phyloP scores from a whole-genome alignment of 1,140 invertebrate species.

The Diprion similis region DNA sequence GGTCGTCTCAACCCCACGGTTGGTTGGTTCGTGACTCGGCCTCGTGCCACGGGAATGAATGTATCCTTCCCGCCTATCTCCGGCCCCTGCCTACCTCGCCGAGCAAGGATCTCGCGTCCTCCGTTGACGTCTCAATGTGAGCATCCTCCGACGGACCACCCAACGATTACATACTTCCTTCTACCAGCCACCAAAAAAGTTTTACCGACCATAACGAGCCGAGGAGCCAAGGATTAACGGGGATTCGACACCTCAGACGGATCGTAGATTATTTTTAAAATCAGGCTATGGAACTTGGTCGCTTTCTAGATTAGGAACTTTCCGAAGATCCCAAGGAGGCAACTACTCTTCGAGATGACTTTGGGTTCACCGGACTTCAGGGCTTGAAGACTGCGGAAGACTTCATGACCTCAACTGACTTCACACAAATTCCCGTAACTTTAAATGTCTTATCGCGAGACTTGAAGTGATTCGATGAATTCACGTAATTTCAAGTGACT shows the following conservation, averaged over 20 bases:
- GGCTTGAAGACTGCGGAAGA: too few species aligned
- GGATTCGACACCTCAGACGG: constrained; percentile 16
- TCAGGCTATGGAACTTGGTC: not conserved
- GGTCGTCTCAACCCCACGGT: not conserved
- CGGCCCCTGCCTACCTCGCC: not conserved
- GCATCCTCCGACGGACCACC: constrained; percentile 41
- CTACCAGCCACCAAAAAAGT: constrained; percentile 28
- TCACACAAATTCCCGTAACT: too few species aligned
- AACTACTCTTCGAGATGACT: not conserved
- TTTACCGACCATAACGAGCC: not conserved
- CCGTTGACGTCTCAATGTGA: constrained; percentile 43
- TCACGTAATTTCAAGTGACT: too few species aligned
- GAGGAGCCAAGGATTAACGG: not conserved
- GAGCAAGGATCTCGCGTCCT: constrained; percentile 1
- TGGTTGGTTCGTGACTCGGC: constrained; percentile 8
- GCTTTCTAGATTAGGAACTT: constrained; percentile 29
- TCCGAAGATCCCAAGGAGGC: not conserved
- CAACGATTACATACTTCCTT: constrained; percentile 36
- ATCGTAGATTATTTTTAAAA: not conserved
- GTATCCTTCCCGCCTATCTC: constrained; percentile 4
- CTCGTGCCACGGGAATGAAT: constrained; percentile 4
- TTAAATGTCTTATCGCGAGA: too few species aligned
- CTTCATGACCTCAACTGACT: too few species aligned
- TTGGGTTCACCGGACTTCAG: too few species aligned
- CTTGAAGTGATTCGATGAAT: too few species aligned